Evolutionary conservation across 1,140 invertebrate genomes (phyloP).

Genomic region (Eciton burchellii): DNA sequence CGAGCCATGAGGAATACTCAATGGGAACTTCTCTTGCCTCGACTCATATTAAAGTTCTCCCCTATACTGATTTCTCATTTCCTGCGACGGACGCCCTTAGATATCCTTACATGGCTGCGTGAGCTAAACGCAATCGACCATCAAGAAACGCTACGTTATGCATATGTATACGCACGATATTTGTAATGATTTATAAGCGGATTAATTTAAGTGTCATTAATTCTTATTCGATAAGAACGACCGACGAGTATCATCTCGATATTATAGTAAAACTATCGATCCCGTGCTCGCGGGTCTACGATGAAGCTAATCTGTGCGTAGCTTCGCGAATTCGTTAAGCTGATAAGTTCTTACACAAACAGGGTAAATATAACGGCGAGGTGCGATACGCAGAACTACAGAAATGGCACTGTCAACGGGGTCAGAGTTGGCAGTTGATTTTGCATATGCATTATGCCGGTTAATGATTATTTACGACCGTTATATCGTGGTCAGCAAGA

Average conservation of each 20-base stretch:
- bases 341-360: constrained; percentile 43
- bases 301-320: neutral
- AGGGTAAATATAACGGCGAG: constrained; percentile 50
- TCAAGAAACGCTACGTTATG: neutral
- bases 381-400: constrained; percentile 15
- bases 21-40: neutral
- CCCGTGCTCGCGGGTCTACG: neutral
- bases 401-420: constrained; percentile 11
- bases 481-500: neutral
- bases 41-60: neutral
- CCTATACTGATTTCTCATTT: constrained; percentile 28
- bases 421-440: constrained; percentile 41
- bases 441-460: constrained; percentile 7
- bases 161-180: neutral
- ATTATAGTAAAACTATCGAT: neutral
- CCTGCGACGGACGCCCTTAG: neutral
- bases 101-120: neutral
- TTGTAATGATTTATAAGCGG: neutral
- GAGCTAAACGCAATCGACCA: neutral
- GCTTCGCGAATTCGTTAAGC: constrained; percentile 13
- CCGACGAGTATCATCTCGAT: neutral
- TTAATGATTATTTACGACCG: neutral
- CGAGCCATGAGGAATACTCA: neutral
- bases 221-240: too few species aligned
- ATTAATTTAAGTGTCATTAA: too few species aligned